Conservation (phyloP, 1,140 invertebrate species). For the Leptoteleia sp. region DNA sequence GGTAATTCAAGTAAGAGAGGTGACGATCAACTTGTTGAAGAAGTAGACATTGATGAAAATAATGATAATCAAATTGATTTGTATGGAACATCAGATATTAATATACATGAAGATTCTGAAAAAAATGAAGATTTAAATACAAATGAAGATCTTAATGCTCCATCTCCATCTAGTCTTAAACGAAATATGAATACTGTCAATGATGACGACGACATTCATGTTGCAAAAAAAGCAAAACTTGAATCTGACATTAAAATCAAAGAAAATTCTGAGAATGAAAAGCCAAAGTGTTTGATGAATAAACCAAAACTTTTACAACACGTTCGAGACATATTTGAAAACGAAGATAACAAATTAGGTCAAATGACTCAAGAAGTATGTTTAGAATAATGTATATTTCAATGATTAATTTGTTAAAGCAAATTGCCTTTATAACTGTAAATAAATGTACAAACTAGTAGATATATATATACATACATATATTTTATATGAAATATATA, state of each 20-base stretch:
- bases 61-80: slow-evolving; percentile 27
- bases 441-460: too few relatives aligned
- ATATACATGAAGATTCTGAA: slow-evolving; percentile 40
- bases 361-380: slow-evolving; percentile 72
- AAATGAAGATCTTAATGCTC: neutral
- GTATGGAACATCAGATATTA: slow-evolving; percentile 28
- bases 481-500: too few relatives aligned
- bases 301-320: slow-evolving; percentile 47
- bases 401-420: neutral
- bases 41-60: slow-evolving; percentile 13
- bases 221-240: slow-evolving; percentile 37
- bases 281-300: neutral
- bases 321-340: slow-evolving; percentile 72
- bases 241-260: neutral
- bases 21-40: slow-evolving; percentile 5
- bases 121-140: slow-evolving; percentile 66
- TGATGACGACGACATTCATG: neutral
- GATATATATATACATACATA: too few relatives aligned
- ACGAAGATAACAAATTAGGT: slow-evolving; percentile 71
- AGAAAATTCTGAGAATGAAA: neutral
- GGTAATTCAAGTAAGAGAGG: slow-evolving; percentile 3
- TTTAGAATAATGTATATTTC: neutral
- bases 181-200: slow-evolving; percentile 10
- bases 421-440: too few relatives aligned
- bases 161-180: slow-evolving; percentile 30